Base-by-base conservation (phyloP, 2,888 invertebrate species). In the Lottia scabra region DNA sequence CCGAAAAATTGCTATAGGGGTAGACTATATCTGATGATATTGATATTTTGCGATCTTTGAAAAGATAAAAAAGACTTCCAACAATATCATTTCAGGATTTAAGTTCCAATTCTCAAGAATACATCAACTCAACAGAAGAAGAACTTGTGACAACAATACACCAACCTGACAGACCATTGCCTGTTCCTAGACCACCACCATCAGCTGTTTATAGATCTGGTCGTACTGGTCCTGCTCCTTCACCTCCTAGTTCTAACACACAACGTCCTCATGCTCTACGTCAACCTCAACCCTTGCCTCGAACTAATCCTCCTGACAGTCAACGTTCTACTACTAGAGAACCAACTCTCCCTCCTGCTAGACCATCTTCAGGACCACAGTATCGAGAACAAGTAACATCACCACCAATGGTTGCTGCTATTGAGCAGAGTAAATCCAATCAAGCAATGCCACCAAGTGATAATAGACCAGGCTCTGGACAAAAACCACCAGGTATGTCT, bases 401-500 rank as follows among this genome's bases (percentile, higher is more conserved):
- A 38, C 43, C 77, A 0, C 68, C 77, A 23, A 23, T 75, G 44
- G 56, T 23, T 12, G 56, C 56, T 2, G 56, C 56, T 23, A 56
- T 72, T 72, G 74, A 76, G 68, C 62, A 79, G 71, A 71, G 76
- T 71, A 45, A 78, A 71, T 16, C 74, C 73, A 72, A 75, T 75
- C 12, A 78, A 26, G 66, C 71, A 19, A 43, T 79, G 70, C 72
- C 83, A 73, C 56, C 56, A 3, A 12, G 10, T 23, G 56, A 56
- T 13, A 78, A 76, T 56, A 73, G 83, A 63, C 85, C 85, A 16
- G 79, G 78, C 45, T 85, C 85, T 19, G 82, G 80, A 0, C 78
- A 81, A 67, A 82, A 79, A 70, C 81, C 84, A 27, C 82, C 84
- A 77, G 84, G 84, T 81, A 68, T 27, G 71, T 65, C 1, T 26